Percentiles rank a stretch among this genome's conserved stretches.
These are phyloP conservation scores for Galaxea fascicularis DNA, from an alignment of 92 coral and sea anemone species.

Conservation along the genomic window DNA sequence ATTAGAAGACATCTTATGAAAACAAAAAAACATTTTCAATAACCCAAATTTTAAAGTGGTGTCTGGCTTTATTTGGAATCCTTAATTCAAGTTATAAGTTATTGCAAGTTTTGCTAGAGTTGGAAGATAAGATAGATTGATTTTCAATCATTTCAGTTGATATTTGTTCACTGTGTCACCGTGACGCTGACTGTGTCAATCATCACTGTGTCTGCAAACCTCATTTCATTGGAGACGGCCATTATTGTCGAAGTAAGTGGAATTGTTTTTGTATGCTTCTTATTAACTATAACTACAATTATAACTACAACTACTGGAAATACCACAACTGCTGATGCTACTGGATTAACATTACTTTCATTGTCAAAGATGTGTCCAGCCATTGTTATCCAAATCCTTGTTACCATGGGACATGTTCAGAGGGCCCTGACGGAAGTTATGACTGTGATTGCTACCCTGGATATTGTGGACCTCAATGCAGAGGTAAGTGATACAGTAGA, in stretches of 20 bases:
- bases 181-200: constrained; percentile 73
- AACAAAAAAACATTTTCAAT: too few relatives aligned
- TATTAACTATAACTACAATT: not conserved
- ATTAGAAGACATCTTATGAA: too few relatives aligned
- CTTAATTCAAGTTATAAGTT: too few relatives aligned
- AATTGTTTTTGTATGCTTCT: not conserved
- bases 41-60: too few relatives aligned
- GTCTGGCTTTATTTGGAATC: too few relatives aligned
- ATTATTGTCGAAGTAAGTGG: constrained; percentile 71
- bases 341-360: too few relatives aligned
- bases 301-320: not conserved
- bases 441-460: constrained; percentile 89
- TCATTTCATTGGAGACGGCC: constrained; percentile 81
- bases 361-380: constrained; percentile 42
- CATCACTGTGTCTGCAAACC: constrained; percentile 80
- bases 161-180: constrained; percentile 75
- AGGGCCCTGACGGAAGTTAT: constrained; percentile 78
- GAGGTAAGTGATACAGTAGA: constrained; percentile 9
- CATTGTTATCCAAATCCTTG: constrained; percentile 93
- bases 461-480: constrained; percentile 82
- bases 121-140: too few relatives aligned
- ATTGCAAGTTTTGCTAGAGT: too few relatives aligned
- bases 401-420: constrained; percentile 82
- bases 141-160: constrained; percentile 37
- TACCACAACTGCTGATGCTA: too few relatives aligned